Conservation (phyloP, 53 echinoderm and acorn worm species). For the Henricia sp. region DNA sequence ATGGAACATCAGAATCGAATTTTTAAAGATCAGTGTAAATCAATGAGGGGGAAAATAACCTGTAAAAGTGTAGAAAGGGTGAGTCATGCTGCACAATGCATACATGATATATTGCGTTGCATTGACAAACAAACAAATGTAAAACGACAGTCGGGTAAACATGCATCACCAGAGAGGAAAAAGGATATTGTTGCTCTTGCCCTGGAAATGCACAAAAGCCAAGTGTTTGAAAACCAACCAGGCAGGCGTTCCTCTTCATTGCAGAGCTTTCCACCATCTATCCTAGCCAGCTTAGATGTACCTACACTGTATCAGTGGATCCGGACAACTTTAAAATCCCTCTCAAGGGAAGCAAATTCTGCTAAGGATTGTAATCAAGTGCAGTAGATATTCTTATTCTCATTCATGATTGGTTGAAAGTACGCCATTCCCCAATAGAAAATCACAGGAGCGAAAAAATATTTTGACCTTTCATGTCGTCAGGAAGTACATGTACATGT, state of each 20-base stretch:
- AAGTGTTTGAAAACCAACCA: not conserved
- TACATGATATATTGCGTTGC: constrained; percentile 22
- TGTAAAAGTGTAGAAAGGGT: constrained; percentile 59
- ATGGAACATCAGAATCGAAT: constrained; percentile 65
- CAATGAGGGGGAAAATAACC: constrained; percentile 62
- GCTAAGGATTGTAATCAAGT: not conserved
- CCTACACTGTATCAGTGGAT: not conserved
- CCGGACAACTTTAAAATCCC: not conserved
- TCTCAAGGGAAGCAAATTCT: not conserved
- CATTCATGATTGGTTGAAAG: not conserved
- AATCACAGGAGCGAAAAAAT: not conserved
- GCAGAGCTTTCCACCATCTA: not conserved
- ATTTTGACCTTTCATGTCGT: not conserved
- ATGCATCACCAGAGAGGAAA: constrained; percentile 19
- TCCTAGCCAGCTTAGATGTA: not conserved
- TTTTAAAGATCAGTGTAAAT: constrained; percentile 63
- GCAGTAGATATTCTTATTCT: not conserved
- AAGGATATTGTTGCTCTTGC: constrained; percentile 61
- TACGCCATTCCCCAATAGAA: not conserved
- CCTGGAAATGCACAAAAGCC: constrained; percentile 24
- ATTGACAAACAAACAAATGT: constrained; percentile 8
- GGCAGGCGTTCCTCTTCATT: not conserved
- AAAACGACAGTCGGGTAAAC: constrained; percentile 33
- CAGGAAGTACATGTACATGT: not conserved
- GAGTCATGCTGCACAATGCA: constrained; percentile 52